Conservation (phyloP, 2,797 vertebrate species). For the Cynopterus sphinx region DNA sequence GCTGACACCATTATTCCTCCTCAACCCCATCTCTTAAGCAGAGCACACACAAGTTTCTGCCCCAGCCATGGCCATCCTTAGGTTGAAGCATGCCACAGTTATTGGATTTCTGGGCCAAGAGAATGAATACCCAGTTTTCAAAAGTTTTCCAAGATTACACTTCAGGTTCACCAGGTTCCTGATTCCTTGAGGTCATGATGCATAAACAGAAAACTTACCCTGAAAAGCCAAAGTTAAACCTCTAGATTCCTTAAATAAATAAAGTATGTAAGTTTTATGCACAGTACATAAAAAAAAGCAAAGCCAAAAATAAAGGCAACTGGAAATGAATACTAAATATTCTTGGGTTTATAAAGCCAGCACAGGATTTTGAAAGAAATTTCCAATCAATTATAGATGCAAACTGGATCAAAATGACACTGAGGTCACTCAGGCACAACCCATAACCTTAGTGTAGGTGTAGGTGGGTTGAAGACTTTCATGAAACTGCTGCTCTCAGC, state of each 20-base stretch:
- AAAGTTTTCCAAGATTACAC: background rate
- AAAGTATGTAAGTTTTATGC: background rate
- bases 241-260: background rate
- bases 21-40: background rate
- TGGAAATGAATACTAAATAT: background rate
- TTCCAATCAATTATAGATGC: background rate
- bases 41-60: background rate
- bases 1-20: background rate
- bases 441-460: background rate
- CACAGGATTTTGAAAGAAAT: slow-evolving; percentile 43
- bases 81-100: background rate
- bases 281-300: slow-evolving; percentile 24
- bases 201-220: background rate
- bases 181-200: background rate
- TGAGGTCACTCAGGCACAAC: background rate
- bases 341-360: background rate
- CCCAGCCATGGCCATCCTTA: background rate
- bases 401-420: background rate
- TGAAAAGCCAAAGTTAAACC: slow-evolving; percentile 37
- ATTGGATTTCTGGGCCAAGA: background rate
- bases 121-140: background rate
- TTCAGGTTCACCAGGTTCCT: background rate
- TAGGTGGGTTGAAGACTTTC: background rate
- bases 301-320: slow-evolving; percentile 58
- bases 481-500: background rate